Conservation (phyloP, 2,113 vertebrate genomes). For the Atractosteus spatula region DNA sequence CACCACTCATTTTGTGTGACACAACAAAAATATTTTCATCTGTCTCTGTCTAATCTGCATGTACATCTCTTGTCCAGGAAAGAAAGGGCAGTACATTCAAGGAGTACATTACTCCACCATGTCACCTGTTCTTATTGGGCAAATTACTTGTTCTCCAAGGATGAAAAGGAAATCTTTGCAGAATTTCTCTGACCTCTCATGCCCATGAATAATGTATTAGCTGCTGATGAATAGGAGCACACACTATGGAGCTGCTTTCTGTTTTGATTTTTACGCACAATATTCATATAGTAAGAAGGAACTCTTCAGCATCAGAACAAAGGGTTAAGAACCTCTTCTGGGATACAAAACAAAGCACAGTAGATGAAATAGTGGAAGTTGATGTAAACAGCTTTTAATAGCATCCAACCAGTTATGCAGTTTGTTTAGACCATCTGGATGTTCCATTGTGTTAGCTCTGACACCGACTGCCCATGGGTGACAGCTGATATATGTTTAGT, state of each 20-base stretch:
- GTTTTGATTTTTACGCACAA: not conserved
- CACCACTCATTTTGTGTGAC: constrained; percentile 51
- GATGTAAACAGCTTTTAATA: constrained; percentile 87
- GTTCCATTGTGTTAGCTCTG: constrained; percentile 75
- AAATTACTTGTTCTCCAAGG: not conserved
- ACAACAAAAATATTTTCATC: constrained; percentile 55
- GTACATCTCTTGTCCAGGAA: constrained; percentile 42
- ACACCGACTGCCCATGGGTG: constrained; percentile 60
- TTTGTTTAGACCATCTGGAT: constrained; percentile 88
- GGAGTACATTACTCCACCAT: constrained; percentile 56
- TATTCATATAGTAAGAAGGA: not conserved
- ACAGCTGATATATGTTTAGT: constrained; percentile 80
- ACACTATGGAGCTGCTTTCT: not conserved
- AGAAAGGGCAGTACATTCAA: constrained; percentile 56
- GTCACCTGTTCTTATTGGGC: no score
- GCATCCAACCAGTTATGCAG: constrained; percentile 68
- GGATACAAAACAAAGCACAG: constrained; percentile 69
- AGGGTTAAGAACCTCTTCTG: constrained; percentile 45
- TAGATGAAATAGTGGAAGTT: constrained; percentile 75
- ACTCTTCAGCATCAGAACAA: constrained; percentile 6
- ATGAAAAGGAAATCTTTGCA: not conserved
- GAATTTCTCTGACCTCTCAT: not conserved
- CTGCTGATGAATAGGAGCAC: constrained; percentile 20
- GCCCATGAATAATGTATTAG: not conserved
- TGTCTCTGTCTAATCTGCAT: constrained; percentile 68